Base-by-base conservation (phyloP, 2,797 vertebrate species). In the Hyperoplus immaculatus region DNA sequence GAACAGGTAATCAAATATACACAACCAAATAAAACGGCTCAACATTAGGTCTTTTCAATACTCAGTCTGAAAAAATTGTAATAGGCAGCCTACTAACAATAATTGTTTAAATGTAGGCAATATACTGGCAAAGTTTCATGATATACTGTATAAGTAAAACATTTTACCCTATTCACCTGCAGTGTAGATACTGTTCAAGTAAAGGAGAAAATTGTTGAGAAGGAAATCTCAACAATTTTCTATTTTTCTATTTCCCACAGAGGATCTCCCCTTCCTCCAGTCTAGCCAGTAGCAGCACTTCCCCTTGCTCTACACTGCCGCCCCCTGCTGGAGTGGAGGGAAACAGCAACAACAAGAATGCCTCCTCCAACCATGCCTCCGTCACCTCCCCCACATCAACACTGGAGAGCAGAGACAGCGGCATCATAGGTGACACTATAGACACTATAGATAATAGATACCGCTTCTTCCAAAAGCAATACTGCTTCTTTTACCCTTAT, bases 251-350 rank as follows among this genome's bases (percentile, higher is more conserved):
- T 58, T 42, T 18, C 56, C 83, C 54, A 41, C 97, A 99, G 93
- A 94, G 96, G 86, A 97, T 98, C 84, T 98, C 97, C 82, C 97
- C 97, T 1, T 98, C 97, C 86, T 99, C 98, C 84, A 99, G 97
- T 0, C 90, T 99, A 92, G 97, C 97, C 65, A 99, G 97, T 81
- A 97, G 97, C 93, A 96, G 96, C 50, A 95, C 97, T 75, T 99
- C 98, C 81, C 97, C 97, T 75, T 97, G 96, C 88, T 97, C 97
- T 80, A 99, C 97, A 0, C 95, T 98, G 62, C 96, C 96, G 66
- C 97, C 96, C 0, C 95, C 96, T 6, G 91, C 93, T 87, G 90
- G 87, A 46, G 87, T 80, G 61, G 89, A 90, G 15, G 90, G 95
- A 8, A 81, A 59, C 77, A 69, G 60, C 77, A 82, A 81, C 78